A percentile compares a stretch with the other conserved stretches of the same genome.
These are phyloP conservation scores for Boleophthalmus pectinirostris DNA, from an alignment of 2,113 vertebrate genomes.

Conservation along the genomic window DNA sequence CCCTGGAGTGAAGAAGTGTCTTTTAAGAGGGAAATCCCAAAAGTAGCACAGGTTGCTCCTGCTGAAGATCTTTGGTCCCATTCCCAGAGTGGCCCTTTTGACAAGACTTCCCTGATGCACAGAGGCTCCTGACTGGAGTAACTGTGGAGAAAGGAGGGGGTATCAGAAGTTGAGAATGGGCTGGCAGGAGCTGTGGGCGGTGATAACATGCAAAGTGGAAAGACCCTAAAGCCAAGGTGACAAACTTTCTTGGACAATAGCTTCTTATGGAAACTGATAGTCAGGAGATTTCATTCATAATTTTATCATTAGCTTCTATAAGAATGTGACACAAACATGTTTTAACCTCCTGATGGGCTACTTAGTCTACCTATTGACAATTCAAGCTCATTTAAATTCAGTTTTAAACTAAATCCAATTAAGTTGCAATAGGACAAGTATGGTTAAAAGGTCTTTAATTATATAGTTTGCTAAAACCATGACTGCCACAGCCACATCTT, in stretches of 20 bases:
- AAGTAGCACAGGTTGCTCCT: slow-evolving; percentile 54
- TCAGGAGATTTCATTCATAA: neutral
- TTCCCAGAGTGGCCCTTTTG: slow-evolving; percentile 50
- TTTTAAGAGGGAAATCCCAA: slow-evolving; percentile 41
- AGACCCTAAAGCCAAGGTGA: slow-evolving; percentile 11
- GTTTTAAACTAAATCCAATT: too few relatives aligned
- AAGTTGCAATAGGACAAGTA: too few relatives aligned
- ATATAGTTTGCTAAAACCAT: too few relatives aligned
- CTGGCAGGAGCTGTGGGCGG: slow-evolving; percentile 53
- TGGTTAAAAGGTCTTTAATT: too few relatives aligned
- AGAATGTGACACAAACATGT: neutral
- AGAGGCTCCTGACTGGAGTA: slow-evolving; percentile 46
- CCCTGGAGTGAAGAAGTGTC: slow-evolving; percentile 48
- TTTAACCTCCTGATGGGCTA: neutral
- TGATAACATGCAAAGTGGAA: slow-evolving; percentile 29
- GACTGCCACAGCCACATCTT: too few relatives aligned
- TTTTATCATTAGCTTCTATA: neutral
- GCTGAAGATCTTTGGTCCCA: slow-evolving; percentile 57
- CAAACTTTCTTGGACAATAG: neutral
- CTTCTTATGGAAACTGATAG: neutral
- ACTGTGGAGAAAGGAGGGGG: slow-evolving; percentile 31
- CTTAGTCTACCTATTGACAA: neutral
- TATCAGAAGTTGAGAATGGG: slow-evolving; percentile 22
- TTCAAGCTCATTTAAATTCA: too few relatives aligned
- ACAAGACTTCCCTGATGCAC: slow-evolving; percentile 28